Evolutionary conservation across 2,113 vertebrate genomes (phyloP).

Genomic region (Daphoenositta chrysoptera): DNA sequence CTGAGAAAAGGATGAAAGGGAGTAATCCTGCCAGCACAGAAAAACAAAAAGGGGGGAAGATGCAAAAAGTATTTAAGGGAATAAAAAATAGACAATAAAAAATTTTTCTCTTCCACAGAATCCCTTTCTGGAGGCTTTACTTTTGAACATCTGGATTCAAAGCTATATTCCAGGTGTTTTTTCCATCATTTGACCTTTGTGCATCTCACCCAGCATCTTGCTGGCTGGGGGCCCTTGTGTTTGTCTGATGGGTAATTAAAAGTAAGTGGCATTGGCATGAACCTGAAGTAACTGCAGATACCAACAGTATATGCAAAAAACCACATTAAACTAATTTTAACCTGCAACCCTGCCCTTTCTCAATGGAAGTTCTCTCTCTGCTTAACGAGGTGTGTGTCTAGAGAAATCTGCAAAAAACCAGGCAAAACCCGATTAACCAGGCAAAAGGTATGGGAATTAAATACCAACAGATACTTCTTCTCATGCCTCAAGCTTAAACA

Average conservation of each 20-base stretch:
- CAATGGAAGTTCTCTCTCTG: background rate
- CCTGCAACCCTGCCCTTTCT: background rate
- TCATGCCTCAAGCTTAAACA: background rate
- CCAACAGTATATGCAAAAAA: background rate
- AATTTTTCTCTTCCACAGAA: background rate
- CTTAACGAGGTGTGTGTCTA: background rate
- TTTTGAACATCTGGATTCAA: background rate
- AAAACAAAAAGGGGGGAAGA: background rate
- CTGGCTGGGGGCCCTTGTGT: rapidly evolving
- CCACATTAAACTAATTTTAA: background rate
- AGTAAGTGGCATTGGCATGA: background rate
- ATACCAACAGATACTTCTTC: background rate
- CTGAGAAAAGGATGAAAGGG: background rate
- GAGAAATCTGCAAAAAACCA: background rate
- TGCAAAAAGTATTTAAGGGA: background rate
- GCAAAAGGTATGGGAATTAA: background rate
- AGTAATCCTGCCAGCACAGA: background rate
- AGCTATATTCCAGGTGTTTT: background rate
- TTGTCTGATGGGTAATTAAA: background rate
- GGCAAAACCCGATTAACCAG: background rate
- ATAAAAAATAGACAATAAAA: background rate
- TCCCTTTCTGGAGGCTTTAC: background rate
- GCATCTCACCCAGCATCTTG: background rate
- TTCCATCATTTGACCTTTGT: background rate
- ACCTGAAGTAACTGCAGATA: background rate